Percentiles rank a stretch among this genome's conserved stretches.
Conservation (phyloP, 2,888 invertebrate genomes). For the Lasioglossum lativentre region DNA sequence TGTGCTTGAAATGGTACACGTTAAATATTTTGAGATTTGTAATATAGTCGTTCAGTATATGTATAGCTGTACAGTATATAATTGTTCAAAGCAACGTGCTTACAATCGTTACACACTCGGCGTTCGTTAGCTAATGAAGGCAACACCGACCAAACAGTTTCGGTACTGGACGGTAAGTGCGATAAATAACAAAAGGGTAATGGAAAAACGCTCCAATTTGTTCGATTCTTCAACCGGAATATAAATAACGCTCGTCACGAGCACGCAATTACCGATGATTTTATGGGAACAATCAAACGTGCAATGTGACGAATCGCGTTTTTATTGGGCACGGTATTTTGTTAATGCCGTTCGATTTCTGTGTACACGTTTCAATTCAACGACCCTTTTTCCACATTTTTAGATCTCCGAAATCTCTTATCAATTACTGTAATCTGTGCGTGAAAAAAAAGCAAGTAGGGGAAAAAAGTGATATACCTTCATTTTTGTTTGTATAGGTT, state of each 20-base stretch:
- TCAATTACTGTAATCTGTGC: too few relatives aligned
- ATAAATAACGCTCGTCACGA: conserved; percentile 47
- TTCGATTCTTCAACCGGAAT: conserved; percentile 9
- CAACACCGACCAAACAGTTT: conserved; percentile 6
- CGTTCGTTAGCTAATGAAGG: conserved; percentile 31
- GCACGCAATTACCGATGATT: conserved; percentile 33
- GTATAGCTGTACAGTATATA: too few relatives aligned
- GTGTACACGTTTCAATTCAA: neutral
- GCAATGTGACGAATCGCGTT: neutral
- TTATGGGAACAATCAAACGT: conserved; percentile 31
- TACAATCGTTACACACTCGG: neutral
- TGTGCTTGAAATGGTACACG: neutral
- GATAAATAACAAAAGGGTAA: conserved; percentile 29
- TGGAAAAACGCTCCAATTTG: conserved; percentile 32
- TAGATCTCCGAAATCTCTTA: neutral
- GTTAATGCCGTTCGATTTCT: neutral
- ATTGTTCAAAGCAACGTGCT: conserved; percentile 4
- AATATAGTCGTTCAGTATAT: too few relatives aligned
- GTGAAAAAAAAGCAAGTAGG: too few relatives aligned
- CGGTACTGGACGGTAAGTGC: conserved; percentile 19
- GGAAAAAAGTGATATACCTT: too few relatives aligned
- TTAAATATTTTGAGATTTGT: neutral
- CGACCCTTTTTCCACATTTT: neutral
- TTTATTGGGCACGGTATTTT: neutral
- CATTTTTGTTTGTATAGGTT: too few relatives aligned